Base-by-base conservation (phyloP, 2,113 vertebrate genomes). In the Brienomyrus longianalis region DNA sequence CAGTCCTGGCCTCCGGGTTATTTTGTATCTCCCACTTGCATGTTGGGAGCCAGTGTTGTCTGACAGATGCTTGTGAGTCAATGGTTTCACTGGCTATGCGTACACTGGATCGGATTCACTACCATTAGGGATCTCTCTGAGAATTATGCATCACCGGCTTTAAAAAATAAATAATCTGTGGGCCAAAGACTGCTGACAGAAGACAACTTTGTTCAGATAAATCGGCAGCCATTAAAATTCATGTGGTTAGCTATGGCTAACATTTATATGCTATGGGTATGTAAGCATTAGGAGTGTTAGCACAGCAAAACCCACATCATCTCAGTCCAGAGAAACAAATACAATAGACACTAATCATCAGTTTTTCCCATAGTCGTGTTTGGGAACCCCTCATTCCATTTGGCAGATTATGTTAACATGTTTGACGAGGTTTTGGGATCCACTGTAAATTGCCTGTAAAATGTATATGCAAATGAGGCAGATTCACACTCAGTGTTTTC, bases 21-120 rank as follows among this genome's bases (percentile, higher is more conserved):
- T 91, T 91, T 90, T 87, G 92, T 88, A 39, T 91, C 91, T 88
- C 91, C 91, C 90, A 91, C 91, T 91, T 92, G 91, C 92, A 86
- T 86, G 89, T 90, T 90, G 91, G 3, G n/a, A 88, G 85, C 1
- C 8, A 35, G 51, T 5, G 84, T 56, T 19, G 66, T 87, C 91
- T 93, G 93, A 94, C 94, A 95, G 94, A 93, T 93, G 93, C 91
- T 92, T 91, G 91, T 90, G 92, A 93, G 93, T 93, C 93, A 93
- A 93, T 91, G 91, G 91, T 92, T 92, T 94, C 93, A 91, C 93
- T 92, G 92, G 94, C 93, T 92, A 93, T 93, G 91, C 91, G 92
- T 92, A 92, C 93, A 94, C 93, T 93, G 90, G 92, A 94, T 95
- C 93, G 91, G 93, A 94, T 94, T 93, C 92, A 92, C 92, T 93